A percentile compares a stretch with the other conserved stretches of the same genome.
Evolutionary conservation across 1,140 invertebrate species (phyloP).

Genomic region (Vollenhovia emeryi): DNA sequence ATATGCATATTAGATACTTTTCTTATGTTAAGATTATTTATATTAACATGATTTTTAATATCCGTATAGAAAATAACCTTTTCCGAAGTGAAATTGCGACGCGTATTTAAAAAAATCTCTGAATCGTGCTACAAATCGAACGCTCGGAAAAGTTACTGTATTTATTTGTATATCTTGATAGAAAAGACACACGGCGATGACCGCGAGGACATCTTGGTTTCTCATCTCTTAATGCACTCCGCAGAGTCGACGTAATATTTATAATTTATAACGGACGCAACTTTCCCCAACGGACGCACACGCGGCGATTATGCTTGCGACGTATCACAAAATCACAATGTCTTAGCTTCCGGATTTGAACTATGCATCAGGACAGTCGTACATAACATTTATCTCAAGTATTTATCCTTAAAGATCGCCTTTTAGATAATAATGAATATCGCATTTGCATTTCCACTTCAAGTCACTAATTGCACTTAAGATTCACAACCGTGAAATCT

Average conservation of each 20-base stretch:
- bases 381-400: neutral
- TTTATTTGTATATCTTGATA: slow-evolving; percentile 50
- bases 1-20: neutral
- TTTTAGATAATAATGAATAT: neutral
- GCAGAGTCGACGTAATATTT: slow-evolving; percentile 36
- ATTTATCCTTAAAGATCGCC: neutral
- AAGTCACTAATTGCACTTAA: neutral
- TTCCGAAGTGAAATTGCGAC: neutral
- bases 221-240: slow-evolving; percentile 48
- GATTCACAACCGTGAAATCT: neutral
- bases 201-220: slow-evolving; percentile 32
- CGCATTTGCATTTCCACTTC: neutral
- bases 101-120: neutral
- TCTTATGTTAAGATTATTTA: neutral
- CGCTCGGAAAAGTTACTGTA: slow-evolving; percentile 46
- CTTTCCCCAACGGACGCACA: slow-evolving; percentile 24
- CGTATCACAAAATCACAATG: slow-evolving; percentile 50
- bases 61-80: neutral
- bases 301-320: slow-evolving; percentile 29
- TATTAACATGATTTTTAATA: neutral
- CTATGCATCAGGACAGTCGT: neutral
- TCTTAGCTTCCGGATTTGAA: slow-evolving; percentile 40
- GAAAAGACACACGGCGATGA: slow-evolving; percentile 13
- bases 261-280: slow-evolving; percentile 44
- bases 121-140: slow-evolving; percentile 33